Percentiles rank a stretch among this genome's conserved stretches.
phyloP scores from a whole-genome alignment of 2,113 vertebrate genomes.

The Zosterops pallidus region DNA sequence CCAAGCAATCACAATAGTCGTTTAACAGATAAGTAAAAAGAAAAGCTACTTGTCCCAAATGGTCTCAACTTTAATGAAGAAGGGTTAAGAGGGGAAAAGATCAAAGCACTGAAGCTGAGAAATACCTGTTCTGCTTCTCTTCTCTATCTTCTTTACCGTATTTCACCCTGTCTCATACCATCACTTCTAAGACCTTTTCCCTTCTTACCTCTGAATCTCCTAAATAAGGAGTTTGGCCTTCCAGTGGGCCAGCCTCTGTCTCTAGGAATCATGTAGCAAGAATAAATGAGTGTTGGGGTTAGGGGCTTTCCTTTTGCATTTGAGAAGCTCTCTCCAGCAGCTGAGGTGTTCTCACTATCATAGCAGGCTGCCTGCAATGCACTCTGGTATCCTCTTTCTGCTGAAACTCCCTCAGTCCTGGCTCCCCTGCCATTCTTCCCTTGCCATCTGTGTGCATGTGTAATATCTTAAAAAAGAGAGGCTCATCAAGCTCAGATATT shows the following conservation, averaged over 20 bases:
- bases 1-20: not conserved
- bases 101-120: not conserved
- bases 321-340: not conserved
- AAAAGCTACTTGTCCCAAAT: not conserved
- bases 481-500: not conserved
- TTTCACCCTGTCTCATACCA: not conserved
- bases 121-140: not conserved
- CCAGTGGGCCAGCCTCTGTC: not conserved
- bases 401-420: not conserved
- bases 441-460: not conserved
- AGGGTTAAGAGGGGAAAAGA: not conserved
- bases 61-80: not conserved
- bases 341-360: not conserved
- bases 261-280: not conserved
- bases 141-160: not conserved
- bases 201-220: not conserved
- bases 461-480: not conserved
- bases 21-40: not conserved
- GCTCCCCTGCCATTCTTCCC: not conserved
- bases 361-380: not conserved
- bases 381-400: not conserved
- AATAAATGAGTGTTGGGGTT: not conserved
- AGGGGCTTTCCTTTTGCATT: not conserved
- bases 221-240: not conserved
- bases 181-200: not conserved